These are phyloP conservation scores for Drosophila gaucha DNA, from an alignment of 2,888 invertebrate genomes.

Conservation along the genomic window DNA sequence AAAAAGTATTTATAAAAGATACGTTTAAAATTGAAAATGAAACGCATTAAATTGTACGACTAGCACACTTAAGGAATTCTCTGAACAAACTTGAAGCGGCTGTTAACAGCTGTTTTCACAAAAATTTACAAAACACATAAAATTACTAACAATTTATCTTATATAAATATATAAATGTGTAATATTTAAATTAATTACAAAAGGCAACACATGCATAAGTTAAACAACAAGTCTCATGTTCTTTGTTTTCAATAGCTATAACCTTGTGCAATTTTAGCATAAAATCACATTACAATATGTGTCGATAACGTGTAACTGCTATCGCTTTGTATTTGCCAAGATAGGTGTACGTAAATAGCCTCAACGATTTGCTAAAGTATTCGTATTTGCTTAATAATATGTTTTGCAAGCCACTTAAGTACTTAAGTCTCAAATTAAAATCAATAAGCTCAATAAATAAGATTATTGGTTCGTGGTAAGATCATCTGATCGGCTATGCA, in stretches of 20 bases:
- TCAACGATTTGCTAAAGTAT: constrained; percentile 62
- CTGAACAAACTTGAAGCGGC: constrained; percentile 58
- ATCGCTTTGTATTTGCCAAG: constrained; percentile 58
- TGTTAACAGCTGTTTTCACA: constrained; percentile 18
- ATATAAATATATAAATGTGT: constrained; percentile 39
- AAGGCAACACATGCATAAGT: background rate
- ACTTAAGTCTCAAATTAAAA: constrained; percentile 42
- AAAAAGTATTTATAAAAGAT: constrained; percentile 29
- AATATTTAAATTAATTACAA: constrained; percentile 37
- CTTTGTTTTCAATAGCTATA: constrained; percentile 38
- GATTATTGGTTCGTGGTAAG: background rate
- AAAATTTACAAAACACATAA: constrained; percentile 23
- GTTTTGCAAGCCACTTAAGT: constrained; percentile 45
- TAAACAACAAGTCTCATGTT: constrained; percentile 25
- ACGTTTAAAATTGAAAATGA: constrained; percentile 41
- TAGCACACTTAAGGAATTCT: constrained; percentile 63
- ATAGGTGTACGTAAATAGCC: constrained; percentile 39
- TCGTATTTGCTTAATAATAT: constrained; percentile 48
- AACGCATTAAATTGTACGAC: constrained; percentile 18
- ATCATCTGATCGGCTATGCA: background rate
- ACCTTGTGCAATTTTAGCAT: constrained; percentile 61
- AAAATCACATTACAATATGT: constrained; percentile 45
- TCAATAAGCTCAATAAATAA: constrained; percentile 9
- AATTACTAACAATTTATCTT: constrained; percentile 25
- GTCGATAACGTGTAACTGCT: constrained; percentile 33